A percentile compares a stretch with the other conserved stretches of the same genome.
These are phyloP conservation scores for Petrocephalus zakoni DNA, from an alignment of 2,113 vertebrate species.

Conservation along the genomic window DNA sequence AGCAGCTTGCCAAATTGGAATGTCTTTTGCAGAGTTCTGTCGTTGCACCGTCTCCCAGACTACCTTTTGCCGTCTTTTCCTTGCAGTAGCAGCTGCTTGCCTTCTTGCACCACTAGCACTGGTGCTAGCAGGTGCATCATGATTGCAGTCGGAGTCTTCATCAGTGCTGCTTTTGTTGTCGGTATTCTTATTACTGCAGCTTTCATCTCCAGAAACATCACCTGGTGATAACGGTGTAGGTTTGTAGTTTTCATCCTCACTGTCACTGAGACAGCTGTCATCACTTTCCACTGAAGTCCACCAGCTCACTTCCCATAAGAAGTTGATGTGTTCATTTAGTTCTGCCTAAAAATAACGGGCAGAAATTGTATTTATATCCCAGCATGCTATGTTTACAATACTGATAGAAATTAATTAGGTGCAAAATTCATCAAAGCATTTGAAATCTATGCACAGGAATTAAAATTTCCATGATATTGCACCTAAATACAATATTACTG, in stretches of 20 bases:
- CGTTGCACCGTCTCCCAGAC: background rate
- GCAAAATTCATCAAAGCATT: too few species aligned
- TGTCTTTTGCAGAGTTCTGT: background rate
- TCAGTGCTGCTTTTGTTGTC: background rate
- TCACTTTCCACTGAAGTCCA: background rate
- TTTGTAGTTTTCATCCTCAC: background rate
- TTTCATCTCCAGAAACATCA: background rate
- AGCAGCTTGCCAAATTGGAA: background rate
- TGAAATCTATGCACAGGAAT: too few species aligned
- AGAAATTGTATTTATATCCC: too few species aligned
- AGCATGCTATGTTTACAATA: too few species aligned
- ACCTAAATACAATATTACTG: too few species aligned
- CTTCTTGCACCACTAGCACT: background rate
- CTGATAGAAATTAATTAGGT: too few species aligned
- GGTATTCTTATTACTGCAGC: background rate
- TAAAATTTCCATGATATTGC: too few species aligned
- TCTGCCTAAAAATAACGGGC: too few species aligned
- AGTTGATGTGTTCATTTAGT: too few species aligned
- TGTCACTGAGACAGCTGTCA: background rate
- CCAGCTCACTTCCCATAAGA: background rate
- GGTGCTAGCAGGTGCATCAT: background rate
- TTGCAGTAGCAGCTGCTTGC: background rate
- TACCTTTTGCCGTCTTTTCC: background rate
- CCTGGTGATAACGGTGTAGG: background rate
- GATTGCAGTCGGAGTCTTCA: background rate